Evolutionary conservation across 35 echinoderm and acorn worm species (phyloP).

Genomic region (Antedon bifida): DNA sequence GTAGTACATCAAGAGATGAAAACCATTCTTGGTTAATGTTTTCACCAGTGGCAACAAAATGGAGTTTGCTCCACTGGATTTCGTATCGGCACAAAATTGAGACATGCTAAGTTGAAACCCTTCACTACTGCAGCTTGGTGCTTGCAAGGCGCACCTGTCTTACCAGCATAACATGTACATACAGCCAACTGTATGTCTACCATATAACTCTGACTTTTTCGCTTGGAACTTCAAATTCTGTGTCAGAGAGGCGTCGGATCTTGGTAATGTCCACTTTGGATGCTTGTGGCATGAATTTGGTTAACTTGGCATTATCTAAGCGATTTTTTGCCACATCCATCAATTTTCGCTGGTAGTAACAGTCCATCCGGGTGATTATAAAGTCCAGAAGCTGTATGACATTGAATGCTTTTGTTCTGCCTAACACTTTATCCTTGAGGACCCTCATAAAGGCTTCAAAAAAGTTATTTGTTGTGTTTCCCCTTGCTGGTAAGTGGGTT

Average conservation of each 20-base stretch:
- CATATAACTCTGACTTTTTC: background rate
- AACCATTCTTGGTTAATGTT: too few relatives aligned
- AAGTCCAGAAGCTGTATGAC: conserved; percentile 38
- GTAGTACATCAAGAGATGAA: too few relatives aligned
- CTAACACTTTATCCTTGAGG: conserved; percentile 52
- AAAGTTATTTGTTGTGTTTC: conserved; percentile 49
- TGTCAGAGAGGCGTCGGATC: background rate
- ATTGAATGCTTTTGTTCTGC: conserved; percentile 35
- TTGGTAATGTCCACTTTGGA: background rate
- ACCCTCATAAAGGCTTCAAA: conserved; percentile 53
- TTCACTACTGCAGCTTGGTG: conserved; percentile 32
- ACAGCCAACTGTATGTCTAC: conserved; percentile 10
- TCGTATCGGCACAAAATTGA: conserved; percentile 15
- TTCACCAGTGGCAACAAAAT: too few relatives aligned
- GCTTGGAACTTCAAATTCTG: background rate
- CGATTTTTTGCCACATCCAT: conserved; percentile 28
- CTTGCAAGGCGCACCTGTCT: conserved; percentile 33
- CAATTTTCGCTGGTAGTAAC: conserved; percentile 16
- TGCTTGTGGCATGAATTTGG: background rate
- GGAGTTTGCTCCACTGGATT: background rate
- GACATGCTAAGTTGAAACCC: conserved; percentile 6
- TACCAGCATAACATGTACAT: conserved; percentile 33
- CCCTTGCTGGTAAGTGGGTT: conserved; percentile 1
- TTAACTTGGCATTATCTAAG: background rate
- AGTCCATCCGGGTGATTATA: conserved; percentile 26